These are phyloP conservation scores for Pantherophis vulpinus DNA, from an alignment of 2,797 vertebrate species.

Conservation along the genomic window DNA sequence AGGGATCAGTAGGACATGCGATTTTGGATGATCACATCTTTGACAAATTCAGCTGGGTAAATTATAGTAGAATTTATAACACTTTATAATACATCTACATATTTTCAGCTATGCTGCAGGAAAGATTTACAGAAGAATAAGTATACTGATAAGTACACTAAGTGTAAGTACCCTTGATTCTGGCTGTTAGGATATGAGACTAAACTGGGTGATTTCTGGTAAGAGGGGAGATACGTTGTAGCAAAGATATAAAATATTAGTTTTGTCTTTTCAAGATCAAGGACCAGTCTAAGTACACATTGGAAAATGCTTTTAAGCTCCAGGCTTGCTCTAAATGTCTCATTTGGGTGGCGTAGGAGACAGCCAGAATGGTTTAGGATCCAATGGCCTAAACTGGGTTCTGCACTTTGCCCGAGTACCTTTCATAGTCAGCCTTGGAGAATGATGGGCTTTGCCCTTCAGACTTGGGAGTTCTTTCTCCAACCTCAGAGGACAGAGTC, in stretches of 20 bases:
- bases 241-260: neutral
- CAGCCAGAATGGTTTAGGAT: neutral
- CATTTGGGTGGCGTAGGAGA: neutral
- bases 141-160: conserved; percentile 32
- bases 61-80: conserved; percentile 50
- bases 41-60: conserved; percentile 57
- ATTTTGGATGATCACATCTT: conserved; percentile 44
- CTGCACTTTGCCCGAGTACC: neutral
- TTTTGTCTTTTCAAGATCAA: neutral
- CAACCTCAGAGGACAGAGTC: neutral
- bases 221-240: neutral
- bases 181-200: neutral
- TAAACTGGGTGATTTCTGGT: neutral
- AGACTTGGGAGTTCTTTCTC: neutral
- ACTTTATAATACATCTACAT: conserved; percentile 37
- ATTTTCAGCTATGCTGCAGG: conserved; percentile 46
- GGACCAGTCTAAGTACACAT: neutral
- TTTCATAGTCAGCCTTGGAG: neutral
- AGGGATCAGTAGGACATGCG: conserved; percentile 29
- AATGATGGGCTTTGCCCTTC: neutral
- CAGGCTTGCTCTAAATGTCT: neutral
- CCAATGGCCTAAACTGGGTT: neutral
- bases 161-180: conserved; percentile 30
- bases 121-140: conserved; percentile 51
- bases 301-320: neutral